Evolutionary conservation across 2,888 invertebrate species (phyloP).

Genomic region (Hemicrepidius hirtus): DNA sequence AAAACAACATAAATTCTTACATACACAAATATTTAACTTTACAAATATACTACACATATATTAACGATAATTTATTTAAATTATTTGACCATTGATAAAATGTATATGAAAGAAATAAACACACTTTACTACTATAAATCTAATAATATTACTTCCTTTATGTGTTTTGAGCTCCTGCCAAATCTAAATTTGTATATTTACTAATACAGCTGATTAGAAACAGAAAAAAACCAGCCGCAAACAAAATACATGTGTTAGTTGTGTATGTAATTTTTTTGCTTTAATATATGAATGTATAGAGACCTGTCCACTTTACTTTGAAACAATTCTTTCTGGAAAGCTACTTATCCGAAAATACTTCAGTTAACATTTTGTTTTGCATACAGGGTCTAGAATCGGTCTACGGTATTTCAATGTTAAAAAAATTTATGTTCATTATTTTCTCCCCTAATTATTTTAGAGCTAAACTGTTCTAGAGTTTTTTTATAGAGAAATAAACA

Average conservation of each 20-base stretch:
- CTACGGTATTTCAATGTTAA: too few species aligned
- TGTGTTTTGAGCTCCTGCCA: conserved; percentile 18
- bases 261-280: neutral
- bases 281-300: neutral
- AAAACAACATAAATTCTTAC: too few species aligned
- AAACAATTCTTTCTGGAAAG: too few species aligned
- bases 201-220: conserved; percentile 12
- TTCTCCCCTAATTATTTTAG: too few species aligned
- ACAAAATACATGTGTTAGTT: neutral
- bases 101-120: conserved; percentile 21
- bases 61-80: neutral
- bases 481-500: too few species aligned
- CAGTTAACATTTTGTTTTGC: too few species aligned
- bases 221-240: neutral
- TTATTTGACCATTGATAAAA: conserved; percentile 15
- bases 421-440: too few species aligned
- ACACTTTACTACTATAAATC: conserved; percentile 28
- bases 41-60: too few species aligned
- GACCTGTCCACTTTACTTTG: neutral
- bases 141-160: conserved; percentile 26
- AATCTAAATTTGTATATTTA: conserved; percentile 30
- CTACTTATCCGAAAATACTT: too few species aligned
- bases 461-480: too few species aligned
- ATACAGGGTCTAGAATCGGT: too few species aligned
- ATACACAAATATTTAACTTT: too few species aligned